Percentiles rank a stretch among this genome's conserved stretches.
Conservation (phyloP, 2,113 vertebrate species). For the Piprites chloris region DNA sequence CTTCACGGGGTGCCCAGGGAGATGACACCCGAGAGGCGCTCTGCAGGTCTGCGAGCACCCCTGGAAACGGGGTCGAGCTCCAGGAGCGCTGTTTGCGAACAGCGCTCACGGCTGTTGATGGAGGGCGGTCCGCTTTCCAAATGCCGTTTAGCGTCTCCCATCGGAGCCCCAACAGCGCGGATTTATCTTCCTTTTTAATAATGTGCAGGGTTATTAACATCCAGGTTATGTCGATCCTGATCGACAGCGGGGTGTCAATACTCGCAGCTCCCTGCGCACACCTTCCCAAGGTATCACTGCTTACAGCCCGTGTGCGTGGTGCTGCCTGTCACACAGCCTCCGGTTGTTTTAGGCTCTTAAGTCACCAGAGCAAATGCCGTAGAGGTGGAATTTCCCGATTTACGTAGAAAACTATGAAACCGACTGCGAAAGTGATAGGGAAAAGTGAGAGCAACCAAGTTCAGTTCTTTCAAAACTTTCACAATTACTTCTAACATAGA, state of each 20-base stretch:
- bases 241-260: rapidly evolving
- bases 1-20: rapidly evolving
- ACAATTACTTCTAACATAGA: not conserved
- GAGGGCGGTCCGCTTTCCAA: rapidly evolving
- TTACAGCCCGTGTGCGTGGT: rapidly evolving
- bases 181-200: not conserved
- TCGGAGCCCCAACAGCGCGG: not conserved
- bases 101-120: rapidly evolving
- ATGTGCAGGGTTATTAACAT: too few species aligned
- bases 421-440: not conserved
- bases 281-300: not conserved
- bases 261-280: rapidly evolving
- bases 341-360: too few species aligned
- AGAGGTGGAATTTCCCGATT: not conserved
- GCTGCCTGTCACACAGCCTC: rapidly evolving
- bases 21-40: rapidly evolving
- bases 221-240: too few species aligned
- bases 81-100: rapidly evolving
- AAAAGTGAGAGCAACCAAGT: rapidly evolving
- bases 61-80: not conserved
- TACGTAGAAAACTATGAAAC: not conserved
- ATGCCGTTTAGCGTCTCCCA: rapidly evolving
- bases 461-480: not conserved
- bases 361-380: rapidly evolving
- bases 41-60: not conserved